Base-by-base conservation (phyloP, 2,888 invertebrate species). In the Nephrotoma guestfalica region DNA sequence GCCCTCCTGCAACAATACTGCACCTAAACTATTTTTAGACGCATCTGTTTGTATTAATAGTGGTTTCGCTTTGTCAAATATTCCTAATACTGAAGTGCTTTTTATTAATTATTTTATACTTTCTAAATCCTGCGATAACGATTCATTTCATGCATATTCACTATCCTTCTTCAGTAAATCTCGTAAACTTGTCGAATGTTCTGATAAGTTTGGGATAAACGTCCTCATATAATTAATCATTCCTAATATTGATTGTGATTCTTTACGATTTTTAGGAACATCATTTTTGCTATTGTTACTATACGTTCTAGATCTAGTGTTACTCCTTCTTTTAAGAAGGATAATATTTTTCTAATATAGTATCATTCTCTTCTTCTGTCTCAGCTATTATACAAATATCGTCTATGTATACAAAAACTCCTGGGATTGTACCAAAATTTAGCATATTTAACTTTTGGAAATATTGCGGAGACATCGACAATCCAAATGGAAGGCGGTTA, bases 341-440 rank as follows among this genome's bases (percentile, higher is more conserved):
- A n/a, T n/a, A n/a, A n/a, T n/a, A 6, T 42, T 42, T 42, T 42
- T 42, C 42, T 41, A 90, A 86, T 42, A 88, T 89, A 83, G 86
- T 6, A 87, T 89, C 88, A 88, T 89, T 89, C 86, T 89, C 86
- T 45, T 87, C 51, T 41, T 86, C 47, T 18, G 85, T 87, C 30
- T 86, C 85, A n/a, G 86, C 86, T 4, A 51, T 83, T 47, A 88
- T 86, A 2, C 88, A 47, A 87, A 90, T 87, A 88, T 90, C 88
- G 88, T 91, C 88, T 88, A 90, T 88, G 87, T 90, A 89, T 83
- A 91, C 86, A 86, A 89, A 7, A 85, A 90, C 88, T 87, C 87
- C 88, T 7, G 87, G 57, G 18, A 88, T 88, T 42, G 30, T 87
- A 87, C 5, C 88, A 87, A 89, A 89, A 42, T 87, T 87, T 86